Base-by-base conservation (phyloP, 2,888 invertebrate species). In the Ichneumoninae sp. region DNA sequence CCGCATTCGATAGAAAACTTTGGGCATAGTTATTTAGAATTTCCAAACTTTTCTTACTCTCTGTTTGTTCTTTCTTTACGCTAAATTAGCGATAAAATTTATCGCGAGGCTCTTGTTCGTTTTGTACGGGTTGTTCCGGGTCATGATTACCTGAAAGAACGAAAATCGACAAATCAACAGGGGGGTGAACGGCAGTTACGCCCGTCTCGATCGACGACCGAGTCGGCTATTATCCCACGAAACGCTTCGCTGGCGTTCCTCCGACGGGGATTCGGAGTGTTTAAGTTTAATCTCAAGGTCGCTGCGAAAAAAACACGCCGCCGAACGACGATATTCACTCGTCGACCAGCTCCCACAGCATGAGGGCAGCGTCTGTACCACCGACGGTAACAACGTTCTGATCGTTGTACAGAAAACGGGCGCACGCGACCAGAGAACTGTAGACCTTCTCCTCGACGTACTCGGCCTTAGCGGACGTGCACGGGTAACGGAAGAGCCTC, bases 381-480 rank as follows among this genome's bases (percentile, higher is more conserved):
- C 98, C 98, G 10, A 97, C 96, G 22, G 97, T 97, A 76, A 98
- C 96, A 83, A 98, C 94, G 91, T 97, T 97, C 77, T 97, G 96
- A 94, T 98, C 98, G 91, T 98, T 98, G 94, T 96, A 97, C 22
- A 98, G 95, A 94, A 98, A 98, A 63, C 97, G 95, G 0, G 97
- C 96, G 83, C 96, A 96, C 52, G 97, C 97, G 70, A 98, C 95
- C 89, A 96, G 95, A 44, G 97, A 97, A 52, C 98, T 97, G 95
- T 98, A 98, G 0, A 97, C 96, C 94, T 98, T 98, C 88, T 96
- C 96, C 94, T 98, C 98, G 90, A 97, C 97, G 94, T 97, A 98
- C 91, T 98, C 98, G 0, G 97, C 97, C 92, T 97, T 97, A 3
- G 97, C 96, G 91, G 96, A 97, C 84, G 97, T 96, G 91, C 98